phyloP scores from a whole-genome alignment of 1,140 invertebrate genomes.

The Trichogramma pretiosum region DNA sequence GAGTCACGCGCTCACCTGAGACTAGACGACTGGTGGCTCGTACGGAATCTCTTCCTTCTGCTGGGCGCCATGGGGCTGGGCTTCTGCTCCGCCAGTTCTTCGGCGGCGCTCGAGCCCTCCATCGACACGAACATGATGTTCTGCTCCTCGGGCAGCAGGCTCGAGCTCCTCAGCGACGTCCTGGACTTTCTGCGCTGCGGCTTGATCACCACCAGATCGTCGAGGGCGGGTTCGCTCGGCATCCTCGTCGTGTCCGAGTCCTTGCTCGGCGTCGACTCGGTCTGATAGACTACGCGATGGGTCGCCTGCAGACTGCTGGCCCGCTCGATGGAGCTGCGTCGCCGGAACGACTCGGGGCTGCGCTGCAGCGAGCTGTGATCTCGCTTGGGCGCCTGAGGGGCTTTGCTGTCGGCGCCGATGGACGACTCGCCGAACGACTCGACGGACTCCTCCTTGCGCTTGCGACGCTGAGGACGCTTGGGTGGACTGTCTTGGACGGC shows the following conservation, averaged over 20 bases:
- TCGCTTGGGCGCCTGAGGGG: constrained; percentile 32
- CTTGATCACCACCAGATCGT: constrained; percentile 41
- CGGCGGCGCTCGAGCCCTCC: not conserved
- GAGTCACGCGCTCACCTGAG: constrained; percentile 10
- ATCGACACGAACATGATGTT: not conserved
- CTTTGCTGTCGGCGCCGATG: too few relatives aligned
- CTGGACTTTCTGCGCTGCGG: constrained; percentile 37
- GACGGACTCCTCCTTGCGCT: constrained; percentile 26
- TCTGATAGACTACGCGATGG: constrained; percentile 37
- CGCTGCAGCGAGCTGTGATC: constrained; percentile 24
- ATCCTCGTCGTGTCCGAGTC: constrained; percentile 14
- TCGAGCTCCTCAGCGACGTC: constrained; percentile 21
- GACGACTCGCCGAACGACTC: constrained; percentile 20
- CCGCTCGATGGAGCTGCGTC: constrained; percentile 15
- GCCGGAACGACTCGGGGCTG: constrained; percentile 34
- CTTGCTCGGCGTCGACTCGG: constrained; percentile 18
- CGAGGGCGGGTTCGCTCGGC: constrained; percentile 28
- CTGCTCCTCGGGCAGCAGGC: constrained; percentile 1
- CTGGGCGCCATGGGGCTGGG: constrained; percentile 25
- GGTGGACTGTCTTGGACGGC: constrained; percentile 22
- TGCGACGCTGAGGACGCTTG: constrained; percentile 32
- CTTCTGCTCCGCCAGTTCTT: not conserved
- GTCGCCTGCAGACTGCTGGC: constrained; percentile 25
- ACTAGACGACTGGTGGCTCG: constrained; percentile 11
- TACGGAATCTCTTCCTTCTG: constrained; percentile 28